A percentile compares a stretch with the other conserved stretches of the same genome.
Evolutionary conservation across 2,113 vertebrate species (phyloP).

Genomic region (Microtus oregoni): DNA sequence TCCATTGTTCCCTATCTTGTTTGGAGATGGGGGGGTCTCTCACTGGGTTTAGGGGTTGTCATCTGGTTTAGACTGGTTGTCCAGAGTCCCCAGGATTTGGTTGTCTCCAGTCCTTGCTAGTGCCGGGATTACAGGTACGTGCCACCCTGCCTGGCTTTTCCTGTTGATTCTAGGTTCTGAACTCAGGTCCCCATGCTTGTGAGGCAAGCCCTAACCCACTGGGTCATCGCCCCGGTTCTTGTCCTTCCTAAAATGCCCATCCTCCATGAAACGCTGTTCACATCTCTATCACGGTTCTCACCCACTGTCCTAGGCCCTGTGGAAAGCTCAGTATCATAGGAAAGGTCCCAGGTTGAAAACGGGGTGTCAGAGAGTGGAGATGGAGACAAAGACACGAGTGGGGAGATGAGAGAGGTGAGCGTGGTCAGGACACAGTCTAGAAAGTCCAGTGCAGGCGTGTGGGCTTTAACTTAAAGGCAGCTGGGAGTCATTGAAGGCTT

Average conservation of each 20-base stretch:
- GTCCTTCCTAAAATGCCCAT: background rate
- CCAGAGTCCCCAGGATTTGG: background rate
- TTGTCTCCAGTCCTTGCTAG: background rate
- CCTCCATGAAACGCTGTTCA: background rate
- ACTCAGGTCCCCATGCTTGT: background rate
- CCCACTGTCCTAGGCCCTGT: too few species aligned
- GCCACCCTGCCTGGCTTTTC: background rate
- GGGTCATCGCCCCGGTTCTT: background rate
- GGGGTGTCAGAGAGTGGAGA: background rate
- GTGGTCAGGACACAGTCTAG: background rate
- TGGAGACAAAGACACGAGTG: background rate
- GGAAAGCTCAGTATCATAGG: background rate
- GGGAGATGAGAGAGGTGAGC: background rate
- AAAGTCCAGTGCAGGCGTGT: background rate
- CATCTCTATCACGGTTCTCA: background rate
- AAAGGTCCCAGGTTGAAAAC: background rate
- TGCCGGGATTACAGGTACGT: background rate
- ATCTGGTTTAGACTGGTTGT: background rate
- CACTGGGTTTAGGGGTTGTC: background rate
- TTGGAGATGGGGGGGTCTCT: background rate
- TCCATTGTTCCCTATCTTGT: background rate
- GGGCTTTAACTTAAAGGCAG: background rate
- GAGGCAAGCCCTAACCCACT: background rate
- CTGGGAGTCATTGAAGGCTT: background rate
- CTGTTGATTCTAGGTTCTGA: background rate